Evolutionary conservation across 64 coral and sea anemone genomes (phyloP), one percentile per base, ranked within the genome.

Genomic region (Porites australiensis): DNA sequence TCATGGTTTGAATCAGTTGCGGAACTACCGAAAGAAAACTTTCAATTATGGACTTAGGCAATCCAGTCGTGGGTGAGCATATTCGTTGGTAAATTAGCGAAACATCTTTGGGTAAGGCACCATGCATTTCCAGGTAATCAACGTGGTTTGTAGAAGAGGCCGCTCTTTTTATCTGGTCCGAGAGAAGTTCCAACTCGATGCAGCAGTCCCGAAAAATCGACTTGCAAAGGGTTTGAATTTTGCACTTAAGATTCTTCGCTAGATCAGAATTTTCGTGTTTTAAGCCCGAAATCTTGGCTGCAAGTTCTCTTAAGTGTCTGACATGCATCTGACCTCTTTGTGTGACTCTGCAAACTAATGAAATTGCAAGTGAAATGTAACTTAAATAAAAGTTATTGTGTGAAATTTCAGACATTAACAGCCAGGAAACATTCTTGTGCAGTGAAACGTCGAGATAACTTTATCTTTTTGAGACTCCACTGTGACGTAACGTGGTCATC

Each of bases 121-220:
- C 5, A 11, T 23, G 9, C n/a, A 55, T n/a, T 15, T 58, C 51
- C 11, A 78, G 49, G 21, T 78, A 55, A 19, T 57, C 20, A 21
- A 22, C 51, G 57, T 54, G 51, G 51, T 78, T n/a, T 55, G 18
- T 6, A 2, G 75, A 78, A 3, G 19, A 78, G 18, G 19, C 7
- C 22, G 75, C 75, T 27, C 20, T 78, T 20, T 89, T 55, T 4
- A 67, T 19, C 3, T 64, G 60, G 65, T 58, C 46, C 10, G 11
- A 5, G 12, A 44, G 65, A 15, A 16, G 23, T 47, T 64, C 47
- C 37, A 52, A 50, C 43, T 89, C 18, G 15, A 89, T 89, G 87
- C 87, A 89, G 13, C 87, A 89, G 20, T 89, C 87, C 46, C 18
- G 62, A 13, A 89, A 4, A 10, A 89, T 18, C 8, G 73, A 45